Conservation (phyloP, 2,888 invertebrate species). For the Plebejus anna region DNA sequence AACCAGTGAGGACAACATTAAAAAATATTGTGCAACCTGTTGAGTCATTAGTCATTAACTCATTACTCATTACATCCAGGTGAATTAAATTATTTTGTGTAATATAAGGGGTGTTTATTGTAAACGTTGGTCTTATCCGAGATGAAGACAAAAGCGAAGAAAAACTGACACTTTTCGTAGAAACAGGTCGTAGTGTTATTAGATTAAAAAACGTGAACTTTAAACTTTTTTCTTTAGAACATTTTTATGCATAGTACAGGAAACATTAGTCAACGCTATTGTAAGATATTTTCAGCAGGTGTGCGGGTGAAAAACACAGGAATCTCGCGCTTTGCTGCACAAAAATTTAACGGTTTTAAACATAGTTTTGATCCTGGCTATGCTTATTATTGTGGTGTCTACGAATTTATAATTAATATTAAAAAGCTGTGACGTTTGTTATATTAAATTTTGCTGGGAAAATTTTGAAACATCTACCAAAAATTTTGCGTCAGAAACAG, state of each 20-base stretch:
- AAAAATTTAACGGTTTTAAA: neutral
- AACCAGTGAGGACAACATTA: neutral
- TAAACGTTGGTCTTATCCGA: too few relatives aligned
- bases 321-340: conserved; percentile 19
- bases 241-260: conserved; percentile 4
- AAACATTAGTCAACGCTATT: neutral
- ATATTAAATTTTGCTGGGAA: too few relatives aligned
- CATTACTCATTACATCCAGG: neutral
- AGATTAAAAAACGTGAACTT: too few relatives aligned
- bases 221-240: neutral
- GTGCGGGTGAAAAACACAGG: neutral
- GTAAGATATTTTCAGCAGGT: conserved; percentile 16
- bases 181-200: too few relatives aligned
- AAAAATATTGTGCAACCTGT: neutral
- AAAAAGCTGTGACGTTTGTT: too few relatives aligned
- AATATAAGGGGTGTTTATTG: neutral
- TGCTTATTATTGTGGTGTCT: neutral
- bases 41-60: neutral
- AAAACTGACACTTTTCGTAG: too few relatives aligned
- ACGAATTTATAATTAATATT: too few relatives aligned
- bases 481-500: too few relatives aligned
- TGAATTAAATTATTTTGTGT: neutral
- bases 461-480: too few relatives aligned
- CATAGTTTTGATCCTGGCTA: neutral
- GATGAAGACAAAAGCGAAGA: too few relatives aligned